Evolutionary conservation across 2,888 invertebrate species (phyloP).

Genomic region (Calameuta idolon): DNA sequence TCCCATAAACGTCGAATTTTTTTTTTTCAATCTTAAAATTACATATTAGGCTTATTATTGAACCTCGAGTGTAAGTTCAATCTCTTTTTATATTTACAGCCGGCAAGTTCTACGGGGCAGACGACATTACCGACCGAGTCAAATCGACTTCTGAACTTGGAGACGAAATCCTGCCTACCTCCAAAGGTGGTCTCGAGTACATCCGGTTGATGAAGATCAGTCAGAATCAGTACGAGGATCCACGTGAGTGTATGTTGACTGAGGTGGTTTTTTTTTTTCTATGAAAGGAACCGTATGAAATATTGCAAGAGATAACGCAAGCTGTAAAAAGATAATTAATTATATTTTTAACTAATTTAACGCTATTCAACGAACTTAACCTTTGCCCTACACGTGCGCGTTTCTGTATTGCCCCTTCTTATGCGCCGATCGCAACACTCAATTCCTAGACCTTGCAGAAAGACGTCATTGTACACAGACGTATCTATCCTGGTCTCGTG

Average conservation of each 20-base stretch:
- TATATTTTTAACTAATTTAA: neutral
- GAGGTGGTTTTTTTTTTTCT: neutral
- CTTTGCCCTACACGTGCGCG: neutral
- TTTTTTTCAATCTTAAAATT: too few species aligned
- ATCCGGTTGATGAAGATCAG: slow-evolving; percentile 72
- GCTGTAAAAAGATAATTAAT: neutral
- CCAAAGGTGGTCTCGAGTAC: slow-evolving; percentile 66
- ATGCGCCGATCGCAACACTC: neutral
- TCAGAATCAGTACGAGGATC: slow-evolving; percentile 69
- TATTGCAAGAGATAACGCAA: neutral
- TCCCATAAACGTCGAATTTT: too few species aligned
- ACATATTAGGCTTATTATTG: neutral
- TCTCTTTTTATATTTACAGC: neutral
- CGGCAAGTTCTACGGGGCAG: neutral
- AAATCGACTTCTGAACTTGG: neutral
- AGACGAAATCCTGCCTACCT: neutral
- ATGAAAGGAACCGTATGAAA: neutral
- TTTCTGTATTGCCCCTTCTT: neutral
- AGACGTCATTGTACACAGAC: neutral
- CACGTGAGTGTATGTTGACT: slow-evolving; percentile 48
- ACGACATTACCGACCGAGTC: neutral
- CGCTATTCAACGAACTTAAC: neutral
- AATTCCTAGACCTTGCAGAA: neutral
- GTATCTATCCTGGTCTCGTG: neutral
- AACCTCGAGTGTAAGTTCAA: neutral